Conservation (phyloP, 2,113 vertebrate genomes). For the Laterallus jamaicensis region DNA sequence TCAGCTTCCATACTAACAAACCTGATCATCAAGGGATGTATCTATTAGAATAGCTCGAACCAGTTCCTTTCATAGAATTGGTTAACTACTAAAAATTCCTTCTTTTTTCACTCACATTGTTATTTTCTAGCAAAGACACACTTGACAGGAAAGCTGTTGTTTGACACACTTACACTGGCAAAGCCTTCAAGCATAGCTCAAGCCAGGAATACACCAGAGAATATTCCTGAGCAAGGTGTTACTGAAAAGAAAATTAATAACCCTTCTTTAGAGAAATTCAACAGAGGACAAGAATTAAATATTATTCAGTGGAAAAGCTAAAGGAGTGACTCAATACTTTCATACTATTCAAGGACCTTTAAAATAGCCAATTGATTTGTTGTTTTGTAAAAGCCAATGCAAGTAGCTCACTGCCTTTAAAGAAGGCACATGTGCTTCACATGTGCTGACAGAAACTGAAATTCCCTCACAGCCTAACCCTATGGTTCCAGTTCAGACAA, state of each 20-base stretch:
- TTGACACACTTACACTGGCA: not conserved
- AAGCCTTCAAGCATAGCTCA: not conserved
- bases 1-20: not conserved
- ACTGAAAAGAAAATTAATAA: not conserved
- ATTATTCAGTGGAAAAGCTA: not conserved
- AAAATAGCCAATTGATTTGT: not conserved
- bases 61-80: not conserved
- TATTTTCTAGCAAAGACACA: not conserved
- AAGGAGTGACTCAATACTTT: not conserved
- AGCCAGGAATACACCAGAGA: not conserved
- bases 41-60: not conserved
- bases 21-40: not conserved
- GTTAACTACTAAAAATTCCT: not conserved
- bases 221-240: not conserved
- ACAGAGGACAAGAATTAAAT: not conserved
- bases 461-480: not conserved
- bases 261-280: not conserved
- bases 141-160: not conserved
- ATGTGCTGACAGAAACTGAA: not conserved
- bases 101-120: not conserved
- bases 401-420: not conserved
- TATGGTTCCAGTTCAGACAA: not conserved
- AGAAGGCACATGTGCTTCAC: not conserved
- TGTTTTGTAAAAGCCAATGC: not conserved
- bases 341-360: not conserved